Conservation (phyloP, 2,888 invertebrate species). For the Orthosia cruda region DNA sequence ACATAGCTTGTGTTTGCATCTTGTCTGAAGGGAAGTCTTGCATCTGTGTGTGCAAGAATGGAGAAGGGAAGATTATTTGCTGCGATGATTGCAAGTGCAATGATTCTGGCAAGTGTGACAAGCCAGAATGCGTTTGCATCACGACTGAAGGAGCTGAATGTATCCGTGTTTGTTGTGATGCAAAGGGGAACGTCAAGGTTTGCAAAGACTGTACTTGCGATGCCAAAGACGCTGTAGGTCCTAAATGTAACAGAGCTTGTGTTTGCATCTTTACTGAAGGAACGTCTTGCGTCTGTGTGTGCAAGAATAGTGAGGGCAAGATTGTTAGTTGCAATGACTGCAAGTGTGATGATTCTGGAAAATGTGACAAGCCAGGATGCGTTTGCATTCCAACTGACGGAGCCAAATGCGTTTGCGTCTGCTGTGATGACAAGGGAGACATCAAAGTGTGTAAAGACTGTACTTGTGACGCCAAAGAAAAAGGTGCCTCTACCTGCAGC, state of each 20-base stretch:
- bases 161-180: conserved; percentile 56
- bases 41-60: conserved; percentile 59
- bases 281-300: conserved; percentile 59
- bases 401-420: conserved; percentile 58
- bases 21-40: conserved; percentile 61
- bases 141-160: conserved; percentile 52
- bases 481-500: conserved; percentile 8
- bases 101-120: conserved; percentile 58
- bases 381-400: conserved; percentile 30
- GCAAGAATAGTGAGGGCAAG: conserved; percentile 56
- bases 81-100: conserved; percentile 68
- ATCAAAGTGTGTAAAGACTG: conserved; percentile 57
- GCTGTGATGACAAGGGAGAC: conserved; percentile 35
- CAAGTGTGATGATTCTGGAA: conserved; percentile 52
- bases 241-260: conserved; percentile 62
- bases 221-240: background rate
- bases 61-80: conserved; percentile 56
- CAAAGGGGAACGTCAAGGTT: background rate
- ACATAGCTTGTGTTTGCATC: conserved; percentile 63
- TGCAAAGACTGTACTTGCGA: conserved; percentile 66
- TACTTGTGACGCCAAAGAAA: conserved; percentile 43
- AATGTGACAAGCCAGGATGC: conserved; percentile 55
- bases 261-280: conserved; percentile 65
- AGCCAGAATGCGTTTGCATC: conserved; percentile 24
- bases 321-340: conserved; percentile 68